Evolutionary conservation across 2,797 vertebrate genomes (phyloP).

Genomic region (Cyprinodon diabolis): DNA sequence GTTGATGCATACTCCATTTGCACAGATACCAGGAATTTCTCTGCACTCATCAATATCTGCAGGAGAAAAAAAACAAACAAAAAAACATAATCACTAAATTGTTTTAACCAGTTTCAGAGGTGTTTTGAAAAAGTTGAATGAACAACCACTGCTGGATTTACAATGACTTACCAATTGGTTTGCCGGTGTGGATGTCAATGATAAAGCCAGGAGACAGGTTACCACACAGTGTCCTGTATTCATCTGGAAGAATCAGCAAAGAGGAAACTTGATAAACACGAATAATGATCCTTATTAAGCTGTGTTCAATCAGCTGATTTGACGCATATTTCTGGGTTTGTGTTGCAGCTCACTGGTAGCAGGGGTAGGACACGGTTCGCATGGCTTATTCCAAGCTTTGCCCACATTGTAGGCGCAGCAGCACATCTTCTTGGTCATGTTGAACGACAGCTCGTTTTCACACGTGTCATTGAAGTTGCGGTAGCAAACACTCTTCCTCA

Average conservation of each 20-base stretch:
- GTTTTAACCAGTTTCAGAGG: background rate
- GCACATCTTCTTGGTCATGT: conserved; percentile 96
- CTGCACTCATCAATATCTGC: conserved; percentile 94
- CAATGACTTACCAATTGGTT: conserved; percentile 84
- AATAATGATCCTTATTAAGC: background rate
- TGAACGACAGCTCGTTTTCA: conserved; percentile 90
- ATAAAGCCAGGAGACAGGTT: conserved; percentile 91
- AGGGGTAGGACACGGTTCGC: conserved; percentile 90
- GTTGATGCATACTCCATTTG: conserved; percentile 91
- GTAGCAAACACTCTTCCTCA: conserved; percentile 93
- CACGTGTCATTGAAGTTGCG: conserved; percentile 92
- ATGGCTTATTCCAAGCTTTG: conserved; percentile 95
- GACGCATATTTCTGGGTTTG: background rate
- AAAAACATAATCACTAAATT: background rate
- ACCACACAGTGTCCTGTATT: conserved; percentile 91
- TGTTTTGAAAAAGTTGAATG: background rate
- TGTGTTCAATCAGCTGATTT: background rate
- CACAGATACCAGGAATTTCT: conserved; percentile 91
- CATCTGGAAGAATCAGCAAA: conserved; percentile 73
- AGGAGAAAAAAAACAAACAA: background rate
- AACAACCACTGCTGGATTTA: background rate
- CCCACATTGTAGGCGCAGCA: conserved; percentile 96
- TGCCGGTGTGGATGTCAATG: conserved; percentile 92
- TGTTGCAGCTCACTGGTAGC: conserved; percentile 85
- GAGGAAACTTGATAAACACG: background rate